Conservation (phyloP, 1,140 invertebrate species). For the Heterodera schachtii region DNA sequence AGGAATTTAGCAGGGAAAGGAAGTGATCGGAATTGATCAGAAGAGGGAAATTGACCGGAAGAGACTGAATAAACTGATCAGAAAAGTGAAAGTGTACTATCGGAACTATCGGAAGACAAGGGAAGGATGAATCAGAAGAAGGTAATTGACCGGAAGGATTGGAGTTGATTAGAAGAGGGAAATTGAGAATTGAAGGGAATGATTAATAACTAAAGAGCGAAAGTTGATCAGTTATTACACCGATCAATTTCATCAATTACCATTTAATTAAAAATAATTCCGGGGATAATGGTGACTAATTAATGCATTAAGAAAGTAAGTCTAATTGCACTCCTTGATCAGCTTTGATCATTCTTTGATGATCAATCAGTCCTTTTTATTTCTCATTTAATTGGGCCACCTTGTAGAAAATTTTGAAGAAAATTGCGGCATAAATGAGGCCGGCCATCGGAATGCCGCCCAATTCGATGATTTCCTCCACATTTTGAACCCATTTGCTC, state of each 20-base stretch:
- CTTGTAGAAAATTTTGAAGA: constrained; percentile 42
- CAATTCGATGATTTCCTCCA: constrained; percentile 52
- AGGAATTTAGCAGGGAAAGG: background rate
- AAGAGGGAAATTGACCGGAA: background rate
- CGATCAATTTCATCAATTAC: too few species aligned
- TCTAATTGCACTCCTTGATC: too few species aligned
- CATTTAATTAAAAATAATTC: too few species aligned
- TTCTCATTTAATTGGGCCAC: constrained; percentile 22
- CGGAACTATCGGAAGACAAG: too few species aligned
- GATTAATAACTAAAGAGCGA: too few species aligned
- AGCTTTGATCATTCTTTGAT: background rate
- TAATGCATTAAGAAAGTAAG: too few species aligned
- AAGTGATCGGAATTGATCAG: background rate
- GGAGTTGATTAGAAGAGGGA: too few species aligned
- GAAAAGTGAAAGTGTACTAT: background rate
- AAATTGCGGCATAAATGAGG: constrained; percentile 49
- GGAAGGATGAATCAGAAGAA: too few species aligned
- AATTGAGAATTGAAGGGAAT: too few species aligned
- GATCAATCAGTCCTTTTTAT: background rate
- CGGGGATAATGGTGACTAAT: too few species aligned
- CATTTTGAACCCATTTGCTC: constrained; percentile 47
- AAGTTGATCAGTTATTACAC: too few species aligned
- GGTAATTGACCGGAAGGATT: too few species aligned
- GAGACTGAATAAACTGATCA: background rate
- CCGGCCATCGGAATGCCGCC: constrained; percentile 48